Percentiles rank a stretch among this genome's conserved stretches.
These are phyloP conservation scores for Nothocercus nigrocapillus DNA, from an alignment of 2,113 vertebrate genomes.

Conservation along the genomic window DNA sequence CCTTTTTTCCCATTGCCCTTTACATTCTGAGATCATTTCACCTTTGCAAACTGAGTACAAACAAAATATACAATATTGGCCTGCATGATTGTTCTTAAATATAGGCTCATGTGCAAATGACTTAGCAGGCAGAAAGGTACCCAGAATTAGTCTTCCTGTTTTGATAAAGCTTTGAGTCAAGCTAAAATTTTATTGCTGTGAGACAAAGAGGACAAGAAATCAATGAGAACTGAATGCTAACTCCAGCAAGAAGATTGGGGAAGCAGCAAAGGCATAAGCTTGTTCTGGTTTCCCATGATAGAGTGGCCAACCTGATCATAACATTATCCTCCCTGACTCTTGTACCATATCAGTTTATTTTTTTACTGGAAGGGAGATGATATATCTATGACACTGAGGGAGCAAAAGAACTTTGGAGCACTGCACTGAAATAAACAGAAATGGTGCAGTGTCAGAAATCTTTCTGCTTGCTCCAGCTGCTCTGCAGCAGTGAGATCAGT, in stretches of 20 bases:
- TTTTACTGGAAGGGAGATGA: not conserved
- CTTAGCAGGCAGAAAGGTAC: not conserved
- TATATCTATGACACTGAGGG: not conserved
- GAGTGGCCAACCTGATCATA: not conserved
- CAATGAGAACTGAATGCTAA: not conserved
- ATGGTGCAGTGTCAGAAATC: not conserved
- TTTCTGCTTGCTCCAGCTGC: not conserved
- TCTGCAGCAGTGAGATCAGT: not conserved
- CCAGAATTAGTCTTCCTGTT: not conserved
- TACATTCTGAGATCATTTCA: not conserved
- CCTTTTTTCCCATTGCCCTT: not conserved
- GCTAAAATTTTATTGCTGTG: not conserved
- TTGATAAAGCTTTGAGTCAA: not conserved
- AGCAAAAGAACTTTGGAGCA: not conserved
- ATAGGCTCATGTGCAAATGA: not conserved
- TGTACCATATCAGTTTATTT: not conserved
- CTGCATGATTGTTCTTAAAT: not conserved
- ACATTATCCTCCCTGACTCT: not conserved
- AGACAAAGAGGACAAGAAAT: not conserved
- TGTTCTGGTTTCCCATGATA: not conserved
- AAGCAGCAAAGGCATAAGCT: not conserved
- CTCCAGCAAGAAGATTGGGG: not conserved
- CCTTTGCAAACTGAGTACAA: not conserved
- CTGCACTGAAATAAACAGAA: not conserved
- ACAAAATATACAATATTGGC: not conserved